A percentile compares a stretch with the other conserved stretches of the same genome.
Evolutionary conservation across 2,888 invertebrate species (phyloP).

Genomic region (Saturnia pavonia): DNA sequence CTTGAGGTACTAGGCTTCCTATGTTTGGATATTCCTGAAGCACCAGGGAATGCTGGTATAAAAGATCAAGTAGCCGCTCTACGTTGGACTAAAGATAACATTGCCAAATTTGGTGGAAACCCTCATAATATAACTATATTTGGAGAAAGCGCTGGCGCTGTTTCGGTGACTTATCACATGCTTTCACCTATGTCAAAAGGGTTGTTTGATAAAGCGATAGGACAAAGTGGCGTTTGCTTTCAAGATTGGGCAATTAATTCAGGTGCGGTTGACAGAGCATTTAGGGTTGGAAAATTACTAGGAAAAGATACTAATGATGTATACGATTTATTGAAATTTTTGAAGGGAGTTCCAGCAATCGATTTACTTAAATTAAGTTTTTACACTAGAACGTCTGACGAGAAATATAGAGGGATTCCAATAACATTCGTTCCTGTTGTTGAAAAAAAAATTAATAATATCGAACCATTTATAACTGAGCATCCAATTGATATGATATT

Average conservation of each 20-base stretch:
- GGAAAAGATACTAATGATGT: conserved; percentile 54
- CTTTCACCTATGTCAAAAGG: conserved; percentile 65
- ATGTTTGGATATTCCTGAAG: conserved; percentile 52
- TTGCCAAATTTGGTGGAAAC: conserved; percentile 58
- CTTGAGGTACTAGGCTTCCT: conserved; percentile 52
- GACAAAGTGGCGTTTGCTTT: conserved; percentile 61
- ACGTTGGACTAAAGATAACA: conserved; percentile 58
- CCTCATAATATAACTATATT: conserved; percentile 61
- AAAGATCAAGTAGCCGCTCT: conserved; percentile 64
- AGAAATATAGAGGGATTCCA: conserved; percentile 50
- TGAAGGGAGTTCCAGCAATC: conserved; percentile 49
- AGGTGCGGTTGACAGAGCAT: conserved; percentile 48
- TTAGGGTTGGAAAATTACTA: conserved; percentile 50
- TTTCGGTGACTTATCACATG: conserved; percentile 61
- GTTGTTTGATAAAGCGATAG: conserved; percentile 63
- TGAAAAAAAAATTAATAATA: conserved; percentile 50
- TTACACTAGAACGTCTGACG: conserved; percentile 49
- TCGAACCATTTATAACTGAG: conserved; percentile 51
- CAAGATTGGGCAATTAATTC: conserved; percentile 50
- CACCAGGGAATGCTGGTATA: conserved; percentile 65
- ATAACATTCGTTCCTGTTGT: conserved; percentile 56
- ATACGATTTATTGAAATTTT: conserved; percentile 46
- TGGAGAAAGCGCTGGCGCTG: conserved; percentile 69
- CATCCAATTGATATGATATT: conserved; percentile 46
- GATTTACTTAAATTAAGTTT: conserved; percentile 44